These are phyloP conservation scores for Acrocephalus kingi DNA, from an alignment of 2,113 vertebrate species.

Conservation along the genomic window DNA sequence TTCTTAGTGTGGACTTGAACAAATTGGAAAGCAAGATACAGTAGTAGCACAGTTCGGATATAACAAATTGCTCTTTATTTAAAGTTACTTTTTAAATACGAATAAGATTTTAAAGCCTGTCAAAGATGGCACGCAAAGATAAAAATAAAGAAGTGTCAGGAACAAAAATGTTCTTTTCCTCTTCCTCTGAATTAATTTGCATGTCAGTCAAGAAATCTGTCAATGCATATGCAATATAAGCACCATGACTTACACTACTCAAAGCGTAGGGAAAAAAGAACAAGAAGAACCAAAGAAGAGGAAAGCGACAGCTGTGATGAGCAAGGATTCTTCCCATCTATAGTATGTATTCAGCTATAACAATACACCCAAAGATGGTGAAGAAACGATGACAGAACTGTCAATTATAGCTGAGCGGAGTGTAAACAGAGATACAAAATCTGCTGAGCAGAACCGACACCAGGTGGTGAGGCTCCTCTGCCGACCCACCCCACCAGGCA, in stretches of 20 bases:
- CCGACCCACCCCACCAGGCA: background rate
- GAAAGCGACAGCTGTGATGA: slow-evolving; percentile 72
- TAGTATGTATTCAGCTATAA: slow-evolving; percentile 64
- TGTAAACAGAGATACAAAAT: slow-evolving; percentile 70
- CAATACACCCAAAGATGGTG: slow-evolving; percentile 65
- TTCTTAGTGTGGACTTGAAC: slow-evolving; percentile 38
- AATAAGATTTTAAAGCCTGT: slow-evolving; percentile 73
- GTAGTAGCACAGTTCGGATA: slow-evolving; percentile 66
- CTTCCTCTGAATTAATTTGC: slow-evolving; percentile 77
- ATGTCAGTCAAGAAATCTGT: slow-evolving; percentile 78
- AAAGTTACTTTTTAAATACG: slow-evolving; percentile 70
- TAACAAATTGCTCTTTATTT: slow-evolving; percentile 76
- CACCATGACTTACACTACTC: slow-evolving; percentile 71
- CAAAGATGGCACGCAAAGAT: slow-evolving; percentile 73
- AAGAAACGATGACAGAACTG: slow-evolving; percentile 71
- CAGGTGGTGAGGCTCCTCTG: slow-evolving; percentile 26
- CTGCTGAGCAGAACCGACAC: slow-evolving; percentile 39
- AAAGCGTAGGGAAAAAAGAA: slow-evolving; percentile 68
- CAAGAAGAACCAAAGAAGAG: slow-evolving; percentile 63
- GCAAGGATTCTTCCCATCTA: slow-evolving; percentile 47
- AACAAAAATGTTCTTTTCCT: slow-evolving; percentile 76
- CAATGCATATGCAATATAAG: slow-evolving; percentile 71
- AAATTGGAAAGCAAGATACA: slow-evolving; percentile 48
- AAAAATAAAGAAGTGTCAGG: slow-evolving; percentile 77
- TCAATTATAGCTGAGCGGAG: slow-evolving; percentile 61